Evolutionary conservation across 2,888 invertebrate genomes (phyloP), one percentile per base, ranked within the genome.

Genomic region (Lasius fuliginosus): DNA sequence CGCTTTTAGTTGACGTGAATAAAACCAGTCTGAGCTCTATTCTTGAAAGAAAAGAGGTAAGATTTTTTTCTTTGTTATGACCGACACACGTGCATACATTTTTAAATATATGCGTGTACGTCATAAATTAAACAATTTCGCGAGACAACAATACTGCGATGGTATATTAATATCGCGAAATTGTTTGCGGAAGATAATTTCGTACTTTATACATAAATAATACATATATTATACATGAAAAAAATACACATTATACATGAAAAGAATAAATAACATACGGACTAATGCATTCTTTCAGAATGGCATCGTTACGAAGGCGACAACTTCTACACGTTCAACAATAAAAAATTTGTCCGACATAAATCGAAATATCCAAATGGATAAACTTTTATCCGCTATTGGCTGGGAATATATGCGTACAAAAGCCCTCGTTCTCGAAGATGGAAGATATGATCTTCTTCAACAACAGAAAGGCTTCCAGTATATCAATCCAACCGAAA

Each of bases 1-100:
- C 99, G 4, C 96, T 99, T 89, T 96, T 99, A 94, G 98, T 99
- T 86, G 97, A 98, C 93, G 98, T 98, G 87, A 97, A 98, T 94
- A 98, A 98, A 95, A 95, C 96, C 88, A 96, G 97, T 94, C 96
- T 98, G 94, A 97, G 96, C 91, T 96, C 96, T 91, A 96, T 97
- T 83, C 96, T 98, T 85, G 96, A 97, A 85, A 97, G 97, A 94
- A 96, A 97, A 94, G 97, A 97, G 96, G 98, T 98, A 95, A 81
- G 81, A 15, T 18, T 1, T 76, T 18, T 15, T 65, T 18, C 11
- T n/a, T 53, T 12, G 4, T n/a, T n/a, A 40, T 53, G 40, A 6
- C 0, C 8, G 11, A 3, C 18, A 11, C 40, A 30, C 3, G 11
- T 9, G n/a, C 18, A 36, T 46, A 36, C 18, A 53, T 27, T 15